Evolutionary conservation across 2,797 vertebrate genomes (phyloP).

Genomic region (Ambastaia sidthimunki): DNA sequence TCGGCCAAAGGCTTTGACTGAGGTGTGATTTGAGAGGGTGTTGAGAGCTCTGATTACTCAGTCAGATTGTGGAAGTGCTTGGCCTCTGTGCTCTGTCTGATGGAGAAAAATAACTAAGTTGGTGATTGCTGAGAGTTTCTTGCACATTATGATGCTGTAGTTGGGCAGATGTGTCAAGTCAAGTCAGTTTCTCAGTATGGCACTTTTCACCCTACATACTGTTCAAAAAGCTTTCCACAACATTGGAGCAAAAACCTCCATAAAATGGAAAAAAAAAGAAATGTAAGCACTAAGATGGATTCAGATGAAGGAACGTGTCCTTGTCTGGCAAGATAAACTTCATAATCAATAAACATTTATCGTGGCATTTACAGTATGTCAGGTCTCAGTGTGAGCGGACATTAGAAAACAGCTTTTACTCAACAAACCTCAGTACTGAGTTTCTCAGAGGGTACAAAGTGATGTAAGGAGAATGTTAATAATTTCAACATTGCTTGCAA

Average conservation of each 20-base stretch:
- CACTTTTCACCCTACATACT: neutral
- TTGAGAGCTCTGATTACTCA: conserved; percentile 32
- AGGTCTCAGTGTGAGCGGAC: neutral
- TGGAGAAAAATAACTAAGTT: neutral
- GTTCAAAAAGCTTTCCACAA: neutral
- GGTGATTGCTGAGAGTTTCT: conserved; percentile 12
- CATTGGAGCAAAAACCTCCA: neutral
- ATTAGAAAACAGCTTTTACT: neutral
- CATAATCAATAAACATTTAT: neutral
- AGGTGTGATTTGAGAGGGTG: conserved; percentile 31
- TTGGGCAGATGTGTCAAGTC: neutral
- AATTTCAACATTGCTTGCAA: neutral
- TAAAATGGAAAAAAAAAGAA: neutral
- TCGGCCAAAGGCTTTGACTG: neutral
- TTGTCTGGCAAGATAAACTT: neutral
- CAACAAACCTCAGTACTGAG: neutral
- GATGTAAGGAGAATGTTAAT: no score
- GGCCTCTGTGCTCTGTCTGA: neutral
- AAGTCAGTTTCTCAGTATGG: neutral
- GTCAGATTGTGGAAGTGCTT: conserved; percentile 24
- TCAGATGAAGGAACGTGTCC: neutral
- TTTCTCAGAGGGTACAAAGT: neutral
- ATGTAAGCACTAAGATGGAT: neutral
- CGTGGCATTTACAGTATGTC: neutral
- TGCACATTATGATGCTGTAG: neutral